A percentile compares a stretch with the other conserved stretches of the same genome.
phyloP scores from a whole-genome alignment of 2,888 invertebrate genomes.

The Muscina levida region DNA sequence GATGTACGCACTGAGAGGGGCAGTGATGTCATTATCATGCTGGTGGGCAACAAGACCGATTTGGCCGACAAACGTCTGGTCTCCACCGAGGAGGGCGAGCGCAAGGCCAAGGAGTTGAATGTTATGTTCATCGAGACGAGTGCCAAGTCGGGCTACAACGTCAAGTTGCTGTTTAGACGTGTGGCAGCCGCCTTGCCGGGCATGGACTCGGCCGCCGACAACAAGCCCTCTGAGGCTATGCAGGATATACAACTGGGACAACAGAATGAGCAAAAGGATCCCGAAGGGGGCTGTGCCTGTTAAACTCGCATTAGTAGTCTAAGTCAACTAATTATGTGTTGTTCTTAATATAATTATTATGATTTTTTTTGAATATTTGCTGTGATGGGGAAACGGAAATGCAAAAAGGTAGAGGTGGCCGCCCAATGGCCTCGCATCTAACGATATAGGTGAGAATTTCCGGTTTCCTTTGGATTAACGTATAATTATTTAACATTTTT shows the following conservation, averaged over 20 bases:
- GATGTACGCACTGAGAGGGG: slow-evolving; percentile 99
- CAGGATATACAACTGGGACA: slow-evolving; percentile 99
- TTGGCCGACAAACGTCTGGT: slow-evolving; percentile 99
- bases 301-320: slow-evolving; percentile 79
- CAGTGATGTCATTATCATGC: slow-evolving; percentile 99
- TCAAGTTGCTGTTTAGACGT: slow-evolving; percentile 98
- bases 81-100: slow-evolving; percentile 98
- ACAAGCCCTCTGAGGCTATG: slow-evolving; percentile 98
- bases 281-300: slow-evolving; percentile 96
- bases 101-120: slow-evolving; percentile 99
- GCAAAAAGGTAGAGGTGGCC: too few species aligned
- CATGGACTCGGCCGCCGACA: slow-evolving; percentile 96
- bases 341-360: slow-evolving; percentile 5
- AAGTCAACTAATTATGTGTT: not conserved
- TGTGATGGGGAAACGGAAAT: slow-evolving; percentile 57
- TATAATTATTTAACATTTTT: too few species aligned
- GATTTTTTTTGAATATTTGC: slow-evolving; percentile 51
- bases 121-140: slow-evolving; percentile 99
- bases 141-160: slow-evolving; percentile 99
- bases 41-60: slow-evolving; percentile 99
- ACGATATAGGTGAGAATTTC: too few species aligned
- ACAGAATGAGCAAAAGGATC: slow-evolving; percentile 95
- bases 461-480: too few species aligned
- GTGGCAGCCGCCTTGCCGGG: slow-evolving; percentile 99
- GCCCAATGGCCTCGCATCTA: too few species aligned